Conservation (phyloP, 1,140 invertebrate genomes). For the Zaprionus gabonicus region DNA sequence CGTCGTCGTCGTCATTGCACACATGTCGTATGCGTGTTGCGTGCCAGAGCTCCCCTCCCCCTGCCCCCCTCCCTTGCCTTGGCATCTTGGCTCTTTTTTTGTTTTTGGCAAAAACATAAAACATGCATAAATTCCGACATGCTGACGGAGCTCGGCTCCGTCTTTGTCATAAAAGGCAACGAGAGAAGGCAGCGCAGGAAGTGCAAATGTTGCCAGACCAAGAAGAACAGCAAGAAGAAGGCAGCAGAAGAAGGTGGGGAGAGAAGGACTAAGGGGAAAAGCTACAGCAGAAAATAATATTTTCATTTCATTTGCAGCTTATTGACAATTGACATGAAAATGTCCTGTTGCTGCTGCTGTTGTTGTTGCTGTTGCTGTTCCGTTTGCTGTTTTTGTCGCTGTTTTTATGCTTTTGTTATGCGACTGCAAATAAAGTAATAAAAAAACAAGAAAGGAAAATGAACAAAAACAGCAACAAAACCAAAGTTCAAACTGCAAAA, state of each 20-base stretch:
- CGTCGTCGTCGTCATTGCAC: constrained; percentile 15
- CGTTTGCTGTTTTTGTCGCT: constrained; percentile 42
- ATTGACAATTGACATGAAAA: constrained; percentile 84
- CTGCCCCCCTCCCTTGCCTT: constrained; percentile 26
- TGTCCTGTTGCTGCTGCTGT: constrained; percentile 38
- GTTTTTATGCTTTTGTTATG: constrained; percentile 78
- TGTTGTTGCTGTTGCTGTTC: constrained; percentile 44
- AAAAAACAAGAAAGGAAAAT: constrained; percentile 27
- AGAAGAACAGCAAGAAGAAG: constrained; percentile 21
- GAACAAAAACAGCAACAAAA: neutral
- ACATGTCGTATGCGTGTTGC: constrained; percentile 79
- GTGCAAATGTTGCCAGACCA: constrained; percentile 59
- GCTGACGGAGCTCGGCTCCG: constrained; percentile 26
- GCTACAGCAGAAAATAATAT: constrained; percentile 68
- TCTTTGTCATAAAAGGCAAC: constrained; percentile 63
- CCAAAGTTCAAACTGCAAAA: constrained; percentile 26
- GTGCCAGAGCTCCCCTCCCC: constrained; percentile 22
- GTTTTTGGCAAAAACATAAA: constrained; percentile 65
- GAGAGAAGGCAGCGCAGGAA: constrained; percentile 26
- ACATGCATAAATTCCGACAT: constrained; percentile 80
- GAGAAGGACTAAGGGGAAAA: neutral
- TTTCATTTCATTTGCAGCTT: constrained; percentile 84
- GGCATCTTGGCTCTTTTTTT: constrained; percentile 14
- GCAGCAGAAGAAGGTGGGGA: neutral
- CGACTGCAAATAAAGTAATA: constrained; percentile 79